Percentiles rank a stretch among this genome's conserved stretches.
Conservation (phyloP, 2,888 invertebrate species). For the Liodrosophila aerea region DNA sequence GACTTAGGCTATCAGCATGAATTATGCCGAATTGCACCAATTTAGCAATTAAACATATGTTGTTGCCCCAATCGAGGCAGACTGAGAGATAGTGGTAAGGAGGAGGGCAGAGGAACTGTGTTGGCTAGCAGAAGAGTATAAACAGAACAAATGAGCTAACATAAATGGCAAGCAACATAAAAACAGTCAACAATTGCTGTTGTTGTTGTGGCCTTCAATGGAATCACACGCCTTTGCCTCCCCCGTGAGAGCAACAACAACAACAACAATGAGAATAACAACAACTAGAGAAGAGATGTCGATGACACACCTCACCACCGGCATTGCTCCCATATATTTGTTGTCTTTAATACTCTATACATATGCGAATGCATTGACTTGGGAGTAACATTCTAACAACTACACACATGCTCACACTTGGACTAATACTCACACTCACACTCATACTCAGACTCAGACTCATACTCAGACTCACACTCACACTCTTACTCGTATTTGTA, state of each 20-base stretch:
- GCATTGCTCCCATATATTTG: slow-evolving; percentile 11
- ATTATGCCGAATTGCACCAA: slow-evolving; percentile 77
- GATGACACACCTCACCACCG: slow-evolving; percentile 71
- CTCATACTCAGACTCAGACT: neutral
- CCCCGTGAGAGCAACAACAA: slow-evolving; percentile 31
- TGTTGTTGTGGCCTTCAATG: slow-evolving; percentile 58
- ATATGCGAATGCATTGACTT: slow-evolving; percentile 1
- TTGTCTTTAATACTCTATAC: slow-evolving; percentile 19
- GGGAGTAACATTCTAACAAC: slow-evolving; percentile 37
- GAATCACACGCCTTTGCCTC: slow-evolving; percentile 57
- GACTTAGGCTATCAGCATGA: slow-evolving; percentile 54
- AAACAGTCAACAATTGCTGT: slow-evolving; percentile 61
- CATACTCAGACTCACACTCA: neutral
- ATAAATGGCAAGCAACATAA: slow-evolving; percentile 65
- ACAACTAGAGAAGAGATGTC: slow-evolving; percentile 42
- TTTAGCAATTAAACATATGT: slow-evolving; percentile 75
- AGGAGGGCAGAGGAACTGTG: neutral
- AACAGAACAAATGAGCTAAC: slow-evolving; percentile 46
- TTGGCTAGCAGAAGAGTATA: neutral
- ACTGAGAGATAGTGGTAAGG: slow-evolving; percentile 26
- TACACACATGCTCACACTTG: neutral
- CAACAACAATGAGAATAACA: slow-evolving; percentile 22
- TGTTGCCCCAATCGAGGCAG: slow-evolving; percentile 41
- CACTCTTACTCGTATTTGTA: neutral
- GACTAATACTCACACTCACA: neutral